Evolutionary conservation across 2,888 invertebrate species (phyloP), one percentile per base, ranked within the genome.

Genomic region (Fragum fragum): DNA sequence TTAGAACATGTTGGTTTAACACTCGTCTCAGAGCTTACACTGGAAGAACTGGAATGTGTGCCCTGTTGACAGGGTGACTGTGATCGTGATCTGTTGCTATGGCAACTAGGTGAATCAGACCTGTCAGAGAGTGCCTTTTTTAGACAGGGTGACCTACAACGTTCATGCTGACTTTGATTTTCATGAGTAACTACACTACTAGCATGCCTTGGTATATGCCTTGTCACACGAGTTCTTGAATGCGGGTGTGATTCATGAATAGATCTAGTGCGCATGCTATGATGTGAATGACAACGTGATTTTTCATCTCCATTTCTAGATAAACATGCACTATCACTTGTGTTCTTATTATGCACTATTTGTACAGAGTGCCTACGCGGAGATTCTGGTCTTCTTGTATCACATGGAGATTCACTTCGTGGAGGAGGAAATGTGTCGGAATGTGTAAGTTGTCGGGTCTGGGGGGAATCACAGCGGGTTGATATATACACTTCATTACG

Each of bases 351-450:
- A 42, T 39, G 74, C 52, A 73, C 78, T 23, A 69, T 55, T 14
- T 78, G 79, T 6, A 79, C 52, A 39, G 86, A 83, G 70, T 83
- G 86, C 83, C 83, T 79, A 32, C 83, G 63, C 9, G 82, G 80
- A 70, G 86, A 86, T 73, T 83, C 83, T 39, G 71, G 23, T 63
- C 83, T 81, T 42, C 59, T 36, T 28, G 23, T 28, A 16, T 42
- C 55, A 39, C 32, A 39, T 2, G 79, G 79, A 42, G 74, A 76
- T 53, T 79, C 74, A 23, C 76, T 70, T 53, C 75, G 47, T 16
- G 66, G 52, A 28, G 72, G 39, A 5, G 81, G 76, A 52, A 81
- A 79, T n/a, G 74, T 73, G 29, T 79, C 81, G 1, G 79, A 74
- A 16, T 52, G 79, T 26, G 29, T 47, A 61, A 86, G 36, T 16